Base-by-base conservation (phyloP, 2,888 invertebrate species). In the Lycophotia porphyrea region DNA sequence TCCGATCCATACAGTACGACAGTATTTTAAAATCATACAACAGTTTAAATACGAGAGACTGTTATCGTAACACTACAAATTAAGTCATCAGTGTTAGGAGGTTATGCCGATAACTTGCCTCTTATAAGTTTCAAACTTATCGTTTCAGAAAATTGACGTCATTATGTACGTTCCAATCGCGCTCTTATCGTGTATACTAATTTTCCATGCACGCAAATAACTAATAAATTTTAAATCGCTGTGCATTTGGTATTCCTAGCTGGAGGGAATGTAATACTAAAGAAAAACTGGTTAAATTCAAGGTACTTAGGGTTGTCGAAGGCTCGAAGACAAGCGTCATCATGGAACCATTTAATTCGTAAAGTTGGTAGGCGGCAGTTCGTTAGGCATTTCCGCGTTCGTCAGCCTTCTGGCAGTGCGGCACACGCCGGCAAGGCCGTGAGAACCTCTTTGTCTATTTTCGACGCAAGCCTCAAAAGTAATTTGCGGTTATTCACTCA, bases 381-480 rank as follows among this genome's bases (percentile, higher is more conserved):
- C 90, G 90, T 92, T 93, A 91, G 93, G 88, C 90, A 90, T 91
- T 93, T 93, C 93, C 93, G 93, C 92, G 92, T 93, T 92, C 93
- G 93, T 93, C 93, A 93, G 92, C 93, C 92, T 91, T 90, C 92
- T 91, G 90, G 87, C 90, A 88, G 91, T 90, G 90, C 91, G 92
- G 93, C 94, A 92, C 93, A 93, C 93, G 91, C 91, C 90, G 80
- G 83, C 95, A 96, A 96, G 95, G 96, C 91, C 95, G 91, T 94
- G 93, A 92, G 94, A 95, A 94, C 94, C 92, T 95, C 96, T 95
- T 95, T 96, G 95, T 96, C 93, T 95, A 90, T 92, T 91, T 92
- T 91, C 88, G 88, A 90, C 88, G 90, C 88, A 86, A 86, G 76
- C 79, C 74, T 82, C 75, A 78, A 82, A 84, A 85, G 71, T 85